phyloP scores from a whole-genome alignment of 2,888 invertebrate genomes.

The Stenchaetothrips biformis region DNA sequence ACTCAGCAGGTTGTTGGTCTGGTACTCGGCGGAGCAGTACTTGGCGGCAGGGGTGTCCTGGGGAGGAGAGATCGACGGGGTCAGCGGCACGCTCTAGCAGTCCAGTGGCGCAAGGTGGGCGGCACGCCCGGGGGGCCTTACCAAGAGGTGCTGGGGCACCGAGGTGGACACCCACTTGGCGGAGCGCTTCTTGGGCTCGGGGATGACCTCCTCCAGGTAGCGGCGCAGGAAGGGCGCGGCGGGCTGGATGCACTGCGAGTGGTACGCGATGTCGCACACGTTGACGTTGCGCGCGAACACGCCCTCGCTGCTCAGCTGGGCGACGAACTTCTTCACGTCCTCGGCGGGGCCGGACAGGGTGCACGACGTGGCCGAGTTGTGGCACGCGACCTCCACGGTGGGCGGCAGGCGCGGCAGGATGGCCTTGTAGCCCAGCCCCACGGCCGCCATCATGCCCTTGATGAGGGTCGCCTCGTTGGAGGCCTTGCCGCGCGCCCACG shows the following conservation, averaged over 20 bases:
- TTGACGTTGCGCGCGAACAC: constrained; percentile 36
- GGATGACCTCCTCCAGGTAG: constrained; percentile 49
- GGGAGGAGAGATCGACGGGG: not conserved
- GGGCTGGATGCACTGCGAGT: constrained; percentile 37
- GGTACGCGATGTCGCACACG: constrained; percentile 37
- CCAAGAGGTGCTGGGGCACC: constrained; percentile 52
- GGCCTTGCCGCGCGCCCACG: constrained; percentile 76
- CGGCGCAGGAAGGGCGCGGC: constrained; percentile 37
- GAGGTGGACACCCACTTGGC: constrained; percentile 82
- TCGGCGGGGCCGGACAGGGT: constrained; percentile 54
- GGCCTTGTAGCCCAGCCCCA: constrained; percentile 48
- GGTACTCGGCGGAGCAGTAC: constrained; percentile 78
- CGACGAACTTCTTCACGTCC: constrained; percentile 43
- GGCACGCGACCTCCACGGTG: constrained; percentile 52
- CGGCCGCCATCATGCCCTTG: constrained; percentile 81
- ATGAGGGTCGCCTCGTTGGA: constrained; percentile 67
- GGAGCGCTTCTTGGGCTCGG: constrained; percentile 61
- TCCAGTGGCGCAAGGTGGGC: constrained; percentile 40
- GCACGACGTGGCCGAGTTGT: constrained; percentile 56
- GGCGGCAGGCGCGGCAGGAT: constrained; percentile 42
- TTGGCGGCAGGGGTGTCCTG: constrained; percentile 56
- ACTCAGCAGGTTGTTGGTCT: constrained; percentile 76
- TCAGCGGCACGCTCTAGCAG: constrained; percentile 43
- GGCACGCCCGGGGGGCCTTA: constrained; percentile 47
- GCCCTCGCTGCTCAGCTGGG: constrained; percentile 40